Evolutionary conservation across 2,888 invertebrate species (phyloP).

Genomic region (Hemicrepidius hirtus): DNA sequence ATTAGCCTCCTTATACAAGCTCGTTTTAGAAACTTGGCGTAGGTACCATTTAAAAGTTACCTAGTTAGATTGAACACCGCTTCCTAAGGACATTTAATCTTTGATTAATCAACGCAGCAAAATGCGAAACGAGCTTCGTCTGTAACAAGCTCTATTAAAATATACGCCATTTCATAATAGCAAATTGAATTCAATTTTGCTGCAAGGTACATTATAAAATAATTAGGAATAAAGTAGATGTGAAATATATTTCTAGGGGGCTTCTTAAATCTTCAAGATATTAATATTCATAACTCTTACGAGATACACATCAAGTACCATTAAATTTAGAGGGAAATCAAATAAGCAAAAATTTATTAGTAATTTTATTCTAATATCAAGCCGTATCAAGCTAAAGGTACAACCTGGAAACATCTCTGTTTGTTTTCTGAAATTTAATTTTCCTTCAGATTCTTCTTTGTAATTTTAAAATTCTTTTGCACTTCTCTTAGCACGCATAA

Average conservation of each 20-base stretch:
- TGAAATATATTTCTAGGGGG: slow-evolving; percentile 26
- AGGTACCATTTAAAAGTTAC: slow-evolving; percentile 7
- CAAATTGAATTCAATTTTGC: slow-evolving; percentile 28
- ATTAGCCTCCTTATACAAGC: background rate
- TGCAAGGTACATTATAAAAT: slow-evolving; percentile 24
- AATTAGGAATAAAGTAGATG: slow-evolving; percentile 31
- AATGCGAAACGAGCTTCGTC: slow-evolving; percentile 16
- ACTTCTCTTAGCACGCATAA: too few relatives aligned
- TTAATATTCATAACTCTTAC: slow-evolving; percentile 16
- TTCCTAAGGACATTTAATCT: slow-evolving; percentile 18
- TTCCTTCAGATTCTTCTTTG: too few relatives aligned
- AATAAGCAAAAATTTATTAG: background rate
- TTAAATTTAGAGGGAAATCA: slow-evolving; percentile 7
- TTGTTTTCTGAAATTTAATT: too few relatives aligned
- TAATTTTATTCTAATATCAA: too few relatives aligned
- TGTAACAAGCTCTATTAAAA: slow-evolving; percentile 27
- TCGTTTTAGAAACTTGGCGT: slow-evolving; percentile 2
- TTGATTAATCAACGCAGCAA: slow-evolving; percentile 29
- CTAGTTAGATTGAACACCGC: slow-evolving; percentile 26
- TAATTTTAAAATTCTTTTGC: too few relatives aligned
- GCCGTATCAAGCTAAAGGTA: too few relatives aligned
- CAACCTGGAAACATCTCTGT: too few relatives aligned
- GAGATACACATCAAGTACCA: background rate
- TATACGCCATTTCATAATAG: slow-evolving; percentile 25
- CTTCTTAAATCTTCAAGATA: background rate